Conservation (phyloP, 2,113 vertebrate genomes). For the Eretmochelys imbricata region DNA sequence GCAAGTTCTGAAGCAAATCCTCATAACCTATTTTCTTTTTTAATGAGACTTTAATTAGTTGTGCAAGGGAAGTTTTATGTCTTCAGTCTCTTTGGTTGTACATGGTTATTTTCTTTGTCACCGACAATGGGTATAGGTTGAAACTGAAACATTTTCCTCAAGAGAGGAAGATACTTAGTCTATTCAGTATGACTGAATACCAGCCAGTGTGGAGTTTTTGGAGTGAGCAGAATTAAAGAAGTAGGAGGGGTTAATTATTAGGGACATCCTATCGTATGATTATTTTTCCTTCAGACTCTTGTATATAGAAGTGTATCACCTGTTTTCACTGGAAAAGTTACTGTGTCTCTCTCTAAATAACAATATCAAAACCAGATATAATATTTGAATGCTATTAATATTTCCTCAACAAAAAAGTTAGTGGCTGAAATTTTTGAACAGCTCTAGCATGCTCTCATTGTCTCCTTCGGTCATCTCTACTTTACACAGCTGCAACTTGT, state of each 20-base stretch:
- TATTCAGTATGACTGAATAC: conserved; percentile 62
- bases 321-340: background rate
- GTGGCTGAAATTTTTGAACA: background rate
- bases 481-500: no score
- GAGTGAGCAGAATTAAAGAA: conserved; percentile 60
- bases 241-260: conserved; percentile 38
- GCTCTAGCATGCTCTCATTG: background rate
- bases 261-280: conserved; percentile 29
- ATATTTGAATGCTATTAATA: background rate
- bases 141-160: conserved; percentile 66
- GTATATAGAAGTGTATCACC: background rate
- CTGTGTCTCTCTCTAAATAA: background rate
- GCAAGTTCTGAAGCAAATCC: conserved; percentile 66
- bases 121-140: conserved; percentile 44
- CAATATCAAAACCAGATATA: background rate
- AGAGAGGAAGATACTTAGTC: conserved; percentile 54
- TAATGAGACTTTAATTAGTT: conserved; percentile 72
- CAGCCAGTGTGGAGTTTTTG: conserved; percentile 61
- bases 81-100: conserved; percentile 55
- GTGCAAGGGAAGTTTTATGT: conserved; percentile 59
- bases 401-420: background rate
- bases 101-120: conserved; percentile 45
- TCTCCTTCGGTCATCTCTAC: background rate
- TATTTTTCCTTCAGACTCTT: conserved; percentile 31
- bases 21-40: conserved; percentile 62